Base-by-base conservation (phyloP, 2,888 invertebrate species). In the Ophion ellenae region DNA sequence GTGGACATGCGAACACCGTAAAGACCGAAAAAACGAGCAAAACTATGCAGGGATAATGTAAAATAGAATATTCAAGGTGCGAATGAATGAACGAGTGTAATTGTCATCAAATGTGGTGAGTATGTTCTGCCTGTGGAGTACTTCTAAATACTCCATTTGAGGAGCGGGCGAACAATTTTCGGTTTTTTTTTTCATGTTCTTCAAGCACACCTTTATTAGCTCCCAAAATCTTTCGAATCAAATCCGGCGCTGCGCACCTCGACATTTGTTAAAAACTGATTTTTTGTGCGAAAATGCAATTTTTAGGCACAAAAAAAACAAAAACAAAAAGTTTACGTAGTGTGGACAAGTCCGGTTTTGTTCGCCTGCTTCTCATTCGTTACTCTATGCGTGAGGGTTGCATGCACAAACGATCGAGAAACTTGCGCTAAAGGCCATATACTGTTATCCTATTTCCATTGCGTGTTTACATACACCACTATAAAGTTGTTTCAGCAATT, bases 351-450 rank as follows among this genome's bases (percentile, higher is more conserved):
- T 32, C 32, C 32, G 32, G 32, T 32, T 32, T 32, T 32, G 32
- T 32, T 32, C 32, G 32, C 32, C 32, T 32, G 32, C 32, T 32
- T 4, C 32, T 32, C 32, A 32, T 32, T 32, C 64, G 57, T 63
- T n/a, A 47, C 45, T 10, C 32, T 57, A 40, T 63, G n/a, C 45
- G 24, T 57, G 20, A 24, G 32, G 59, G 53, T 47, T 53, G 24
- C 64, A 57, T 40, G 69, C 75, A 79, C 82, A 75, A 82, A 61
- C 69, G 63, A 45, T 61, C 57, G 74, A 81, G 63, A 73, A 69
- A 63, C 17, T 59, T 64, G 32, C 53, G 57, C 28, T 53, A 67
- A 74, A 67, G 24, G 57, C 11, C 28, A 53, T 24, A 20, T 45
- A 69, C 20, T 32, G 20, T 20, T 20, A 6, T 10, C 20, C 24